A percentile compares a stretch with the other conserved stretches of the same genome.
phyloP scores from a whole-genome alignment of 2,797 vertebrate genomes.

The Diplodus sargus region DNA sequence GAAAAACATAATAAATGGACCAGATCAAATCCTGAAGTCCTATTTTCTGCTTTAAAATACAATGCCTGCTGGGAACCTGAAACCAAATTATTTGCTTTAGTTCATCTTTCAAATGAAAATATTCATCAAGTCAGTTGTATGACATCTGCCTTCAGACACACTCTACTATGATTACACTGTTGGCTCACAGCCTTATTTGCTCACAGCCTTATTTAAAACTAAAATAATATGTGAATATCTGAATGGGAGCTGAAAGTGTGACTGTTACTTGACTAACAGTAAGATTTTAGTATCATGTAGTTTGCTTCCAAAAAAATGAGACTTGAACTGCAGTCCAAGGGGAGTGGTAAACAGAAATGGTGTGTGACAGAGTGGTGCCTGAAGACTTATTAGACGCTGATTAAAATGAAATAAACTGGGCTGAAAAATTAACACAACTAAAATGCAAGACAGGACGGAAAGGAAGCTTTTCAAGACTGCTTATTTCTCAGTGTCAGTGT shows the following conservation, averaged over 20 bases:
- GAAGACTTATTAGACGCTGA: conserved; percentile 53
- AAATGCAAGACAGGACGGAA: conserved; percentile 17
- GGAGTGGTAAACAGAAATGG: conserved; percentile 43
- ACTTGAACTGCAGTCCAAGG: conserved; percentile 20
- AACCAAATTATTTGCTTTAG: conserved; percentile 4
- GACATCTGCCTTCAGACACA: neutral
- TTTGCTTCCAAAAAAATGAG: neutral
- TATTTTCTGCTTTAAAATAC: neutral
- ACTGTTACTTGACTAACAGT: conserved; percentile 18
- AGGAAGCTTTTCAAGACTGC: conserved; percentile 17
- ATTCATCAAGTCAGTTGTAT: neutral
- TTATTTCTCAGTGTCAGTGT: conserved; percentile 9
- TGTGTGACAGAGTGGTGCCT: conserved; percentile 36
- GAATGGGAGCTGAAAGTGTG: neutral
- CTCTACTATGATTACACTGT: neutral
- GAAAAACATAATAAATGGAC: conserved; percentile 5
- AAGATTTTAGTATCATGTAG: neutral
- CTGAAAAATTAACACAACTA: conserved; percentile 32
- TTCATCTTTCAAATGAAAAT: neutral
- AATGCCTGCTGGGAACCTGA: conserved; percentile 4
- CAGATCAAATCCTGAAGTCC: neutral
- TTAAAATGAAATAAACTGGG: conserved; percentile 45
- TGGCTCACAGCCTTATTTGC: neutral
- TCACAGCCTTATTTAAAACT: neutral
- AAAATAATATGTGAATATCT: neutral